These are phyloP conservation scores for Tribolium freemani DNA, from an alignment of 2,888 invertebrate genomes.

Conservation along the genomic window DNA sequence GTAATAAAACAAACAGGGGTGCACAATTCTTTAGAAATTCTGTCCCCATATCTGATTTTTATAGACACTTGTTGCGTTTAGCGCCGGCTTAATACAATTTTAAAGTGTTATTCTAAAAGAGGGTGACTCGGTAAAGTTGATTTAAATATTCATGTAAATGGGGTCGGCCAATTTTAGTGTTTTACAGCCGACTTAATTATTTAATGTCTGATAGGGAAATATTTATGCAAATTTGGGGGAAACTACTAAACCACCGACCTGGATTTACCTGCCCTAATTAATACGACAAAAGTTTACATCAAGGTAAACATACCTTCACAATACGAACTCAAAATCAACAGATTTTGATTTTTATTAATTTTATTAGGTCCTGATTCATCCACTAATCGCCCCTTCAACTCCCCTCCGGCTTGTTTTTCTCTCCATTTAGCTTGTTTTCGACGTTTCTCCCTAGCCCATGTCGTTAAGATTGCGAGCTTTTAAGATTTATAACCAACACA, in stretches of 20 bases:
- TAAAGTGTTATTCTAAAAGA: constrained; percentile 56
- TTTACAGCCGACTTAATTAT: constrained; percentile 47
- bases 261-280: constrained; percentile 25
- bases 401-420: constrained; percentile 25
- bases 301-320: background rate
- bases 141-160: constrained; percentile 49
- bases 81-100: constrained; percentile 57
- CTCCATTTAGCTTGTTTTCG: constrained; percentile 36
- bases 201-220: constrained; percentile 41
- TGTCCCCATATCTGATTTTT: constrained; percentile 65
- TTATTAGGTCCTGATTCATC: constrained; percentile 10
- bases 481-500: constrained; percentile 13
- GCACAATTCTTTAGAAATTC: constrained; percentile 65
- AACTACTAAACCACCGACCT: constrained; percentile 11
- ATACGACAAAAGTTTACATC: constrained; percentile 8
- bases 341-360: constrained; percentile 2
- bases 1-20: constrained; percentile 66
- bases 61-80: constrained; percentile 66
- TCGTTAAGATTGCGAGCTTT: constrained; percentile 19
- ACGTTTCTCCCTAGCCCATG: background rate
- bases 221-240: constrained; percentile 23
- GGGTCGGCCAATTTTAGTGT: constrained; percentile 38
- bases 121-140: constrained; percentile 50
- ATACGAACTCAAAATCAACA: background rate
- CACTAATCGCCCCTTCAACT: constrained; percentile 14